phyloP scores from a whole-genome alignment of 2,888 invertebrate genomes.

The Aleiodes leptofemur region DNA sequence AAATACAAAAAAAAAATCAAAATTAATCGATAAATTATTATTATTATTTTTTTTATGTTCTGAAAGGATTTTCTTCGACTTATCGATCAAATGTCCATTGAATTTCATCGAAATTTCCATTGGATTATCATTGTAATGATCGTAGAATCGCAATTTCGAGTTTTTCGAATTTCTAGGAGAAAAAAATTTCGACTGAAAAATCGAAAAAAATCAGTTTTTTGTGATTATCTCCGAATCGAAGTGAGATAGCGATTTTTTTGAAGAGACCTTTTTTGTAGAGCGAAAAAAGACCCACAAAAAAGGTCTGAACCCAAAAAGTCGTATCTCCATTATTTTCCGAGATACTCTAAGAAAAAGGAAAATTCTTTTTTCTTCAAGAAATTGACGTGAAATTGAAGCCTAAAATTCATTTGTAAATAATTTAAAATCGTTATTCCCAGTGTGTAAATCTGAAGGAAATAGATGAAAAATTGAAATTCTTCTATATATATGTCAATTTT shows the following conservation, averaged over 20 bases:
- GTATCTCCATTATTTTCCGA: slow-evolving; percentile 20
- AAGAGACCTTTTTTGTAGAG: no score
- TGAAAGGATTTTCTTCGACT: not conserved
- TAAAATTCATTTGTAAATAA: slow-evolving; percentile 5
- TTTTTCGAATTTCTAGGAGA: not conserved
- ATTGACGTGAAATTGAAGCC: not conserved
- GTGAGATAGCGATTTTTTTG: no score
- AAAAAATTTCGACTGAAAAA: no score
- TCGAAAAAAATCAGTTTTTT: no score
- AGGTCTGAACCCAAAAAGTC: no score
- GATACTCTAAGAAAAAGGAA: slow-evolving; percentile 3
- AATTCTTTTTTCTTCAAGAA: not conserved
- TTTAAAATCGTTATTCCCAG: slow-evolving; percentile 55
- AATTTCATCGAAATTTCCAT: not conserved
- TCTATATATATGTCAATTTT: slow-evolving; percentile 48
- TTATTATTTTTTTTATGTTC: not conserved
- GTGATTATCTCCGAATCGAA: no score
- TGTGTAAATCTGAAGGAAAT: slow-evolving; percentile 38
- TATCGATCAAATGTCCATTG: not conserved
- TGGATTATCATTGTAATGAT: not conserved
- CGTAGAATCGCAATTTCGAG: not conserved
- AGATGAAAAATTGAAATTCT: slow-evolving; percentile 1
- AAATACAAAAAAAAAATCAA: not conserved
- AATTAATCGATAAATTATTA: not conserved
- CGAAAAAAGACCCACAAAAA: no score